A percentile compares a stretch with the other conserved stretches of the same genome.
phyloP scores from a whole-genome alignment of 1,140 invertebrate genomes.

The Tetragonula clypearis region DNA sequence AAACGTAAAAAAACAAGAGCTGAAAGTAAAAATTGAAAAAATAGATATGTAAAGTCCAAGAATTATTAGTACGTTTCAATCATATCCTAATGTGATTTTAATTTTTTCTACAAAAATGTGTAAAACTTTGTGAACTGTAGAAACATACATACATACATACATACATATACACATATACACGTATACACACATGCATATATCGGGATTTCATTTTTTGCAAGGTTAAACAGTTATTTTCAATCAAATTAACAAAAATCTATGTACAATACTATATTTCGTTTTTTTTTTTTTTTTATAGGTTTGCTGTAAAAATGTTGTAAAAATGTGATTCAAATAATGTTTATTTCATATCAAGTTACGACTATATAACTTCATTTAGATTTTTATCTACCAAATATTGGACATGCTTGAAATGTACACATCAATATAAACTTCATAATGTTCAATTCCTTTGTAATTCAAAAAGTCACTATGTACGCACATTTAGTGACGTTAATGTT shows the following conservation, averaged over 20 bases:
- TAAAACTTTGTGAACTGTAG: conserved; percentile 11
- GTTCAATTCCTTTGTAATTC: conserved; percentile 62
- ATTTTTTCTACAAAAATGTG: conserved; percentile 23
- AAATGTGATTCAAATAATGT: conserved; percentile 1
- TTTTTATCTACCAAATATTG: conserved; percentile 5
- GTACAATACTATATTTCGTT: conserved; percentile 6
- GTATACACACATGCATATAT: not conserved
- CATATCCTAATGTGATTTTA: conserved; percentile 38
- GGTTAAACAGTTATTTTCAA: conserved; percentile 14
- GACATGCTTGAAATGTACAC: conserved; percentile 51
- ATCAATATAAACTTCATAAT: conserved; percentile 32
- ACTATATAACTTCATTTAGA: not conserved
- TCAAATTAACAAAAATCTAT: not conserved
- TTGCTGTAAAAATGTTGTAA: conserved; percentile 34
- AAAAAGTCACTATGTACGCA: conserved; percentile 40
- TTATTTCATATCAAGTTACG: conserved; percentile 5
- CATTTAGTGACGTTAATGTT: conserved; percentile 27
- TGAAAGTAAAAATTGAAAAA: conserved; percentile 71
- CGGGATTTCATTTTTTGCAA: conserved; percentile 19
- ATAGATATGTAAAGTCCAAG: conserved; percentile 58
- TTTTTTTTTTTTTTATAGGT: not conserved
- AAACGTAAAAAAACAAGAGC: conserved; percentile 65
- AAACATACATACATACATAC: not conserved
- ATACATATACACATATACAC: too few relatives aligned
- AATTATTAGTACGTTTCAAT: conserved; percentile 56